Conservation (phyloP, 2,888 invertebrate species). For the Erynnis tages region DNA sequence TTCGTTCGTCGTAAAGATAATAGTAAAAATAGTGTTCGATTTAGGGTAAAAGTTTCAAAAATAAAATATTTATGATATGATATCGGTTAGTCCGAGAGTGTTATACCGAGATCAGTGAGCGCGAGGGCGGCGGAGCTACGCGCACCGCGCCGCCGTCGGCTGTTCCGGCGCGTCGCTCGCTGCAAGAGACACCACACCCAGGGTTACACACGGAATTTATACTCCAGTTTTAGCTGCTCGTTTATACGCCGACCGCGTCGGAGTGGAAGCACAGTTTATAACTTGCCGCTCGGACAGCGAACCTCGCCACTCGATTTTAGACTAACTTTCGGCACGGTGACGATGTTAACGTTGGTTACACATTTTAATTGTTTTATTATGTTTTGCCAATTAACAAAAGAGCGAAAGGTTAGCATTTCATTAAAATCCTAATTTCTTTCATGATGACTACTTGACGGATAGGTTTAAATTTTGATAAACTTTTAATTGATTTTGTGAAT, state of each 20-base stretch:
- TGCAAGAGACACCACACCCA: slow-evolving; percentile 82
- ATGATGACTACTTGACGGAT: too few species aligned
- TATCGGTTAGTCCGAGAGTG: slow-evolving; percentile 72
- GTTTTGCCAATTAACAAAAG: too few species aligned
- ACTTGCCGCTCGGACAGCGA: slow-evolving; percentile 28
- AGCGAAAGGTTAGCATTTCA: too few species aligned
- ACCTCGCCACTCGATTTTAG: slow-evolving; percentile 24
- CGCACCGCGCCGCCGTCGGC: slow-evolving; percentile 81
- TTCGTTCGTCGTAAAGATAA: slow-evolving; percentile 56
- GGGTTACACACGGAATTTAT: slow-evolving; percentile 78
- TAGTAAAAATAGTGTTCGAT: slow-evolving; percentile 57
- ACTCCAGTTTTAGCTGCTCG: slow-evolving; percentile 42
- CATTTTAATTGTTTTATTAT: background rate
- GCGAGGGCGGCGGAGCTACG: slow-evolving; percentile 63
- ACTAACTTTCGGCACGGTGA: background rate
- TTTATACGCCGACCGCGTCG: slow-evolving; percentile 44
- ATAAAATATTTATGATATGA: slow-evolving; percentile 48
- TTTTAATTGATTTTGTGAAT: too few species aligned
- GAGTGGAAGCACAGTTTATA: slow-evolving; percentile 46
- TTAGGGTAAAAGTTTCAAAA: slow-evolving; percentile 60
- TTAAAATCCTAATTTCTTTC: too few species aligned
- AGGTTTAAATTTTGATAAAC: too few species aligned
- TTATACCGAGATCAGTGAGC: slow-evolving; percentile 79
- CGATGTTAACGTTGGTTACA: background rate
- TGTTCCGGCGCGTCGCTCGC: slow-evolving; percentile 79